These are phyloP conservation scores for Callaeas wilsoni DNA, from an alignment of 2,113 vertebrate species.

Conservation along the genomic window DNA sequence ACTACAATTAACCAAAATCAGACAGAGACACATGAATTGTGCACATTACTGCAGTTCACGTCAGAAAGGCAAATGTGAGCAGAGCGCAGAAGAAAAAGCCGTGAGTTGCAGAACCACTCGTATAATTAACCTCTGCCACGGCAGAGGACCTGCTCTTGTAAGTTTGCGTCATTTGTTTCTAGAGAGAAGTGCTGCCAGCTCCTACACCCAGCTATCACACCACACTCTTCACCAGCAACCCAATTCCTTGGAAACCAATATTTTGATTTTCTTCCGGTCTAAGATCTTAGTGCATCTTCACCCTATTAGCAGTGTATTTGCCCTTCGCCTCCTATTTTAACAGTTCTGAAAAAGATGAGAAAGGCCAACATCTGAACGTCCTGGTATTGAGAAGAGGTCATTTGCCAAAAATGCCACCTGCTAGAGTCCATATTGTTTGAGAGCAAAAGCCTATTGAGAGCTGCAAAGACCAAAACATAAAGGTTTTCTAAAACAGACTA, in stretches of 20 bases:
- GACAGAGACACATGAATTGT: constrained; percentile 28
- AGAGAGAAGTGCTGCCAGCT: not conserved
- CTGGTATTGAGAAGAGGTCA: constrained; percentile 39
- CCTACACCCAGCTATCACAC: not conserved
- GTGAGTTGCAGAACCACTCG: not conserved
- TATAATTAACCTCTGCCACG: constrained; percentile 49
- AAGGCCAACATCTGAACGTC: constrained; percentile 45
- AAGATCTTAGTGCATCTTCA: not conserved
- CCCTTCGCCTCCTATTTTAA: constrained; percentile 21
- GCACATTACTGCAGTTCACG: constrained; percentile 40
- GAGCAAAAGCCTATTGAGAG: constrained; percentile 55
- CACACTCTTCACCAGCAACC: not conserved
- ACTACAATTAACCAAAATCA: constrained; percentile 63
- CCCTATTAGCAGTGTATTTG: not conserved
- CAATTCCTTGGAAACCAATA: not conserved
- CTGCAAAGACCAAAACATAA: constrained; percentile 30
- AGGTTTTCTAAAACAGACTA: constrained; percentile 63
- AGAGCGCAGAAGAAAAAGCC: not conserved
- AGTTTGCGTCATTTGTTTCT: not conserved
- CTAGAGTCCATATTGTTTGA: constrained; percentile 50
- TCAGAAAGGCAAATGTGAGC: constrained; percentile 34
- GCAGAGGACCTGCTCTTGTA: constrained; percentile 3
- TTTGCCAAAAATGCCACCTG: constrained; percentile 63
- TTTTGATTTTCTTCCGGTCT: not conserved
- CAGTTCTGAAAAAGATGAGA: constrained; percentile 8